Conservation (phyloP, 2,888 invertebrate species). For the Perithous albicinctus region DNA sequence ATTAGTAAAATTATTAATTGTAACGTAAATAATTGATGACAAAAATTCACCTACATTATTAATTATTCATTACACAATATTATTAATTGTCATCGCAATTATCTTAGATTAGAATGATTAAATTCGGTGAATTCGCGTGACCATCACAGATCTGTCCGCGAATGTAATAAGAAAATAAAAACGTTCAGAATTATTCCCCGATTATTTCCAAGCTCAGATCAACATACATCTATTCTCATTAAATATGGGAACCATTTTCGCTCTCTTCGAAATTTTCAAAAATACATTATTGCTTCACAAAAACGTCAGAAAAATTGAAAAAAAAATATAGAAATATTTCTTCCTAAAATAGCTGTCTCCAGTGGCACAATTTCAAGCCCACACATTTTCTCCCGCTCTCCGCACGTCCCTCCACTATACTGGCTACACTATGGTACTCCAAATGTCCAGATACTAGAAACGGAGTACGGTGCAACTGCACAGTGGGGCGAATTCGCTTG, state of each 20-base stretch:
- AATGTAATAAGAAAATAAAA: background rate
- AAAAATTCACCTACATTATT: no score
- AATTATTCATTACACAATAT: no score
- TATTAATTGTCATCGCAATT: no score
- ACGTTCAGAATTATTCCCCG: no score
- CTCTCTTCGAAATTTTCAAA: background rate
- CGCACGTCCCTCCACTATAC: constrained; percentile 10
- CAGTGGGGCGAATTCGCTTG: constrained; percentile 14
- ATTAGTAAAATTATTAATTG: no score
- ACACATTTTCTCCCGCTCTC: background rate
- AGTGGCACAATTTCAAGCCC: background rate
- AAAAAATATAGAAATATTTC: background rate
- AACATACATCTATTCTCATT: no score
- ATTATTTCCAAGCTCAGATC: no score
- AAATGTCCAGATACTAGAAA: constrained; percentile 19
- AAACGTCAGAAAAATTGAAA: background rate
- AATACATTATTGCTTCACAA: background rate
- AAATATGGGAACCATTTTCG: no score
- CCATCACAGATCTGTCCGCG: background rate
- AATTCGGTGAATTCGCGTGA: no score
- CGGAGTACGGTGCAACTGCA: constrained; percentile 16
- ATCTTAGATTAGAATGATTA: no score
- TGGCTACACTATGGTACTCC: background rate
- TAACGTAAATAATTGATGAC: no score
- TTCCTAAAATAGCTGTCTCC: background rate